Evolutionary conservation across 2,888 invertebrate species (phyloP).

Genomic region (Chironomus riparius): DNA sequence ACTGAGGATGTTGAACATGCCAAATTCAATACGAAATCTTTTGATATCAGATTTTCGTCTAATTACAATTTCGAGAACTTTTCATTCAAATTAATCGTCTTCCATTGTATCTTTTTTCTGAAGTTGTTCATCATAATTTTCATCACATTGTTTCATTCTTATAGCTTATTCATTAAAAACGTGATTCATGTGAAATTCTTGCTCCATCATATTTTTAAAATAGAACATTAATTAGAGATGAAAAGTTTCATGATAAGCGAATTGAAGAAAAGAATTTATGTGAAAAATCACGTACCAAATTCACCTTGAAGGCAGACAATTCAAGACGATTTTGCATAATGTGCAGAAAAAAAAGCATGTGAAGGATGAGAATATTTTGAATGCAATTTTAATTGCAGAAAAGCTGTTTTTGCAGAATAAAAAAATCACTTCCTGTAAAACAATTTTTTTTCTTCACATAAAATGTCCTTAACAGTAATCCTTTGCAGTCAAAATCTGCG

Average conservation of each 20-base stretch:
- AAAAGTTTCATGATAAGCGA: constrained; percentile 9
- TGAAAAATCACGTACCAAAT: constrained; percentile 17
- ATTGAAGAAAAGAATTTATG: neutral
- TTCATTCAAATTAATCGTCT: too few relatives aligned
- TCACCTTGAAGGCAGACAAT: neutral
- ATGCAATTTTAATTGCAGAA: constrained; percentile 8
- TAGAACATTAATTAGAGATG: constrained; percentile 24
- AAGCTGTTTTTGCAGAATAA: neutral
- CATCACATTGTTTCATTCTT: neutral
- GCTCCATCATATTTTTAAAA: neutral
- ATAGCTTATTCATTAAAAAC: neutral
- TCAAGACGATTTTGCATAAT: neutral
- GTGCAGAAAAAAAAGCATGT: neutral
- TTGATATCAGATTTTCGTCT: too few relatives aligned
- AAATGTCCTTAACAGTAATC: neutral
- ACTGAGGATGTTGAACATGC: too few relatives aligned
- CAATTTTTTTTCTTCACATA: neutral
- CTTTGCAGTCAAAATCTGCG: constrained; percentile 24
- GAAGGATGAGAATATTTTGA: neutral
- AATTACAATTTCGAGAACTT: too few relatives aligned
- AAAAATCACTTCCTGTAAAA: constrained; percentile 1
- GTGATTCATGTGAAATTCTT: too few relatives aligned
- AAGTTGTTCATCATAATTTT: too few relatives aligned
- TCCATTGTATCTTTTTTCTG: too few relatives aligned
- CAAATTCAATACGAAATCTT: too few relatives aligned